Evolutionary conservation across 2,113 vertebrate species (phyloP), one percentile per base, ranked within the genome.

Genomic region (Donacobius atricapilla): DNA sequence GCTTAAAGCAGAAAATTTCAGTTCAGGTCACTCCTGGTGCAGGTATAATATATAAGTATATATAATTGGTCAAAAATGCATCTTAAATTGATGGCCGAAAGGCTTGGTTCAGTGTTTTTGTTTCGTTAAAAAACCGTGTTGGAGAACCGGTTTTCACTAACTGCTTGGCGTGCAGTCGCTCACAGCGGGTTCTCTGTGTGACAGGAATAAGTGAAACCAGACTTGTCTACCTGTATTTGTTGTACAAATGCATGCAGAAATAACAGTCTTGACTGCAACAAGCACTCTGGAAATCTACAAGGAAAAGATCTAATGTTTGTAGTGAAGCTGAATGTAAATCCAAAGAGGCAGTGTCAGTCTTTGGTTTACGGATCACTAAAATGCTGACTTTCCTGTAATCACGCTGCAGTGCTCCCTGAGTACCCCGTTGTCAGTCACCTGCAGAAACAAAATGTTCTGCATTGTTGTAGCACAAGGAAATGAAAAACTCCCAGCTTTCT

Each of bases 201-300:
- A 76, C 92, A 89, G 57, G 25, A 87, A 33, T 96, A 96, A 94
- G 65, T 68, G 13, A 94, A 93, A 81, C 60, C 93, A 95, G 90
- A 83, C 69, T 56, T 39, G 44, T 79, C 93, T 71, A 35, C 71
- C 88, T 73, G 14, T 80, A 30, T 83, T 83, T 90, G 72, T 84
- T 87, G 79, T 71, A 44, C 61, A 56, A 64, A 64, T 6, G 21
- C 22, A 20, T 2, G 1, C 50, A 92, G 83, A 48, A 92, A 35
- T 83, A 71, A 23, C 39, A n/a, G n/a, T 33, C 76, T 2, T 1
- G 6, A 53, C 69, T 71, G 88, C 77, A 89, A n/a, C 69, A 45
- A 87, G 60, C 69, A 1, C 73, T 81, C 47, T 73, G 82, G 80
- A 83, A 92, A 56, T 44, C 39, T 60, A 1, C n/a, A 45, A 71